Conservation (phyloP, 2,113 vertebrate genomes). For the Elanoides forficatus region DNA sequence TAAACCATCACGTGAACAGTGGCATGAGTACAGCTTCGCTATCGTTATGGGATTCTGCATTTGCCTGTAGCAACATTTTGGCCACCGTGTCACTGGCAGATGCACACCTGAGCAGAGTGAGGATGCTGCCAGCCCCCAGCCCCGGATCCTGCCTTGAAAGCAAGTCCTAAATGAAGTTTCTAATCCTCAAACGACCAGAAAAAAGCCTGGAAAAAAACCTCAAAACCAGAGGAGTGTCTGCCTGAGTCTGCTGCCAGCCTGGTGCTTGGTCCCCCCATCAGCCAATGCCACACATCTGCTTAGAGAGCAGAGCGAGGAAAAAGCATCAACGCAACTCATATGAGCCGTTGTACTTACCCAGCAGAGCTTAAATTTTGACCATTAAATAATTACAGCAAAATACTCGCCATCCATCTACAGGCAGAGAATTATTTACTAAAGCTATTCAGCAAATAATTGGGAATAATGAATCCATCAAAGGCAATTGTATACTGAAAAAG, state of each 20-base stretch:
- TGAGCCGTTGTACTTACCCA: neutral
- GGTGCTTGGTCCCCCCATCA: neutral
- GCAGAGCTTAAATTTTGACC: neutral
- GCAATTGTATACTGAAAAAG: neutral
- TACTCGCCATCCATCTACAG: neutral
- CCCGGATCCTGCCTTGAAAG: neutral
- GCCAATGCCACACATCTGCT: neutral
- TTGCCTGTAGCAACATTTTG: neutral
- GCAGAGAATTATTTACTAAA: neutral
- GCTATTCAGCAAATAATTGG: neutral
- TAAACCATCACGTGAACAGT: neutral
- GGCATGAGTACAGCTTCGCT: neutral
- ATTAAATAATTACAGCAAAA: neutral
- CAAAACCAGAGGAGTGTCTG: neutral
- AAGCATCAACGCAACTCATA: neutral
- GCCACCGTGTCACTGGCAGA: neutral
- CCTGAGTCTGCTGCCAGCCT: neutral
- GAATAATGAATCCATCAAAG: neutral
- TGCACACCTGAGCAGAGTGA: neutral
- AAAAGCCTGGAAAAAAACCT: neutral
- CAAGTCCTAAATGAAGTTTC: neutral
- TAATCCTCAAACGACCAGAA: neutral
- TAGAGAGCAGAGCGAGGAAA: neutral
- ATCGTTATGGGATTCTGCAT: neutral
- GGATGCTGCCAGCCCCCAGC: neutral